Base-by-base conservation (phyloP, 2,888 invertebrate species). In the Phymatocera aterrima region DNA sequence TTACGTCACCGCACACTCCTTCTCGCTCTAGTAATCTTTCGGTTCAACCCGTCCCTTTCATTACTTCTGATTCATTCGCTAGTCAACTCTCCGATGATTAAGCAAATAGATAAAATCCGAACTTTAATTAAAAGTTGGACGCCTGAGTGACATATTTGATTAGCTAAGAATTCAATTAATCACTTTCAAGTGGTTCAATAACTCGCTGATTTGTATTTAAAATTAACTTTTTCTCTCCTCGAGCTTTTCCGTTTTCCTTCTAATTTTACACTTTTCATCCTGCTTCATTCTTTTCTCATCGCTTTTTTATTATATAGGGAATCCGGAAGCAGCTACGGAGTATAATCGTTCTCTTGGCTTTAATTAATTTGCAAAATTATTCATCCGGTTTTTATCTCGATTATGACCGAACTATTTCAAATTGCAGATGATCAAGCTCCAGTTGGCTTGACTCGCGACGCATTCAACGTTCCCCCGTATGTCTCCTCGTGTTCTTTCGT, bases 131-230 rank as follows among this genome's bases (percentile, higher is more conserved):
- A 90, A 90, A 90, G 88, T 88, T 75, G 87, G 90, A 90, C 88
- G 88, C 88, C 87, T 90, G 90, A 90, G 87, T 88, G 90, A 90
- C 90, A 87, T 88, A 89, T 90, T 90, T 90, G 90, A 90, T 90
- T 89, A 90, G 87, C 86, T 88, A 88, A 90, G 90, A 90, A 90
- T 90, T 90, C 90, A 90, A 90, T 90, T 90, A 90, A 90, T 90
- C 90, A 89, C 88, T 86, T 86, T 86, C 84, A 31, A 79, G 79
- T 80, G 81, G 82, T 81, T 84, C 86, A 86, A 88, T 88, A 88
- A 89, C 88, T 88, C 87, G 86, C 85, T 84, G 85, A 87, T 87
- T 86, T 86, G 86, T 88, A 87, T 85, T 83, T 82, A 75, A 84
- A 83, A 83, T 84, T 84, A 84, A 83, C 83, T 82, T 74, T n/a